phyloP scores from a whole-genome alignment of 2,797 vertebrate genomes.

The Champsocephalus esox region DNA sequence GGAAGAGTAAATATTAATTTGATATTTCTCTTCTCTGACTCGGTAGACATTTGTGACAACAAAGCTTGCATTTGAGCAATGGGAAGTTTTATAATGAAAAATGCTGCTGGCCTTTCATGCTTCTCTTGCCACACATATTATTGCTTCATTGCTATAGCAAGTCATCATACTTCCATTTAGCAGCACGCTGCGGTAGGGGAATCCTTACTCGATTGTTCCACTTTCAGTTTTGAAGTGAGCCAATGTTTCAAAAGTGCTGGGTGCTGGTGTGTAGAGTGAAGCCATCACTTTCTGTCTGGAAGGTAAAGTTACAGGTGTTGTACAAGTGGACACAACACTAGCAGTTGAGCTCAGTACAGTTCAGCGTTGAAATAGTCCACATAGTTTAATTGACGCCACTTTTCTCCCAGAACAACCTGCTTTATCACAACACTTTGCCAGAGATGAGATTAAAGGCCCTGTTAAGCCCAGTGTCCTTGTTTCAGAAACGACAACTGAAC shows the following conservation, averaged over 20 bases:
- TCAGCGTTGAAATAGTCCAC: neutral
- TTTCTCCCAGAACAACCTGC: neutral
- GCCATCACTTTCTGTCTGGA: neutral
- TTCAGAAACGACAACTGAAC: slow-evolving; percentile 19
- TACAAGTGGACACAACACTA: neutral
- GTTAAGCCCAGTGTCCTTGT: slow-evolving; percentile 13
- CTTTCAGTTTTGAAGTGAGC: slow-evolving; percentile 21
- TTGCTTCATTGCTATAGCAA: slow-evolving; percentile 9
- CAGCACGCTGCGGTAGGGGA: neutral
- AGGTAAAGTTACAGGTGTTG: neutral
- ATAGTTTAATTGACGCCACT: neutral
- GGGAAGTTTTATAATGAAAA: slow-evolving; percentile 37
- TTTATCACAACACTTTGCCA: too few species aligned
- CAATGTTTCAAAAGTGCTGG: neutral
- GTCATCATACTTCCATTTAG: slow-evolving; percentile 10
- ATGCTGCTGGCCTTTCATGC: slow-evolving; percentile 40
- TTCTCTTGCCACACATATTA: slow-evolving; percentile 10
- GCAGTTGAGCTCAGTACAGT: neutral
- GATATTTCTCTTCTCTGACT: slow-evolving; percentile 34
- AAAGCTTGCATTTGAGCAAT: slow-evolving; percentile 18
- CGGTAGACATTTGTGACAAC: slow-evolving; percentile 38
- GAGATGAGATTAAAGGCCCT: slow-evolving; percentile 39
- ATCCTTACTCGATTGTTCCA: slow-evolving; percentile 11
- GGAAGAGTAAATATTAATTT: slow-evolving; percentile 41
- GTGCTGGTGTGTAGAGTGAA: neutral